These are phyloP conservation scores for Syngnathus rostellatus DNA, from an alignment of 2,797 vertebrate species.

Conservation along the genomic window DNA sequence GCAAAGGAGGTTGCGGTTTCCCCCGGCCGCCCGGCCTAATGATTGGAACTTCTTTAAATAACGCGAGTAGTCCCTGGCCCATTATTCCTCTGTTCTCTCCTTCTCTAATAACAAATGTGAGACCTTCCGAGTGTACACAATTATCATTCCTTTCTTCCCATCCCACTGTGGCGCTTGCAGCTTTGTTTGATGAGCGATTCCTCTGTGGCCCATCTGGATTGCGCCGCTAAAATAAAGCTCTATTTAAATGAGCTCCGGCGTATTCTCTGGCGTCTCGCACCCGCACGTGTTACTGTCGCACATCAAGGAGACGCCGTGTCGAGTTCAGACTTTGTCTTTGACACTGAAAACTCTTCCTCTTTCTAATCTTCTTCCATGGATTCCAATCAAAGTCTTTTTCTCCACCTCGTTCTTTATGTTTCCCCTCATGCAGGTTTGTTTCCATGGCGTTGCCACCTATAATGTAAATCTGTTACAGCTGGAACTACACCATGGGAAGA, in stretches of 20 bases:
- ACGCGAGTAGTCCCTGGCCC: slow-evolving; percentile 56
- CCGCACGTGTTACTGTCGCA: slow-evolving; percentile 18
- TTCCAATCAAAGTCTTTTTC: slow-evolving; percentile 38
- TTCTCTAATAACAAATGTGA: slow-evolving; percentile 63
- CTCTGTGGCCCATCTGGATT: slow-evolving; percentile 54
- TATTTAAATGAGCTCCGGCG: slow-evolving; percentile 59
- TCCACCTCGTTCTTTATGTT: slow-evolving; percentile 8
- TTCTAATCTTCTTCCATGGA: slow-evolving; percentile 41
- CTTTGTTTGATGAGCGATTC: slow-evolving; percentile 64
- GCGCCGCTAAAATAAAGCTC: slow-evolving; percentile 57
- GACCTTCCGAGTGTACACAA: slow-evolving; percentile 63
- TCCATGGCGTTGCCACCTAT: too few relatives aligned
- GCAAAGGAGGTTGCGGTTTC: slow-evolving; percentile 41
- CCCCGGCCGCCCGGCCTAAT: slow-evolving; percentile 53
- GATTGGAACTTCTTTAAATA: slow-evolving; percentile 64
- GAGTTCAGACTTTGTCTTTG: slow-evolving; percentile 30
- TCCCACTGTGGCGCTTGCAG: slow-evolving; percentile 46
- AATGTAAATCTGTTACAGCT: background rate
- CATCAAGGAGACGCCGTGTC: slow-evolving; percentile 43
- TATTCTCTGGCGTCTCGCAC: slow-evolving; percentile 44
- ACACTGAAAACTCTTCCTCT: slow-evolving; percentile 29
- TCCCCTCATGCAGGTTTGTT: background rate
- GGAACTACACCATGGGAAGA: too few relatives aligned
- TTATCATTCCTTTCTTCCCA: slow-evolving; percentile 58
- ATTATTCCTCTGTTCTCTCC: slow-evolving; percentile 61